These are phyloP conservation scores for Argya squamiceps DNA, from an alignment of 2,797 vertebrate genomes.

Conservation along the genomic window DNA sequence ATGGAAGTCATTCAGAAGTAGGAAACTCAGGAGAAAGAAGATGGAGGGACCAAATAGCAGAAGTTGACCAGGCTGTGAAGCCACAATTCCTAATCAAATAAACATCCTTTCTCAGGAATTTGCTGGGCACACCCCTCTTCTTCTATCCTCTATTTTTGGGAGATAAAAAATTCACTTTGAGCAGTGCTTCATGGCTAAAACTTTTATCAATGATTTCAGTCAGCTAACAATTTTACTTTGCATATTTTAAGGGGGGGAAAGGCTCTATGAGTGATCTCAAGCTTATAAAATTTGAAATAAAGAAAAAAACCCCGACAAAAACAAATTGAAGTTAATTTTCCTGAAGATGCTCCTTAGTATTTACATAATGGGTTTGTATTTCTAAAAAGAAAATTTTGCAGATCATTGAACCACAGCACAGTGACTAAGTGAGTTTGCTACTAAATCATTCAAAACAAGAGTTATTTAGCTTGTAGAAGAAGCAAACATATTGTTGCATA, in stretches of 20 bases:
- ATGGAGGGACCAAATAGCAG: not conserved
- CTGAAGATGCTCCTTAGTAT: conserved; percentile 42
- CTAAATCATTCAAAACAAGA: conserved; percentile 69
- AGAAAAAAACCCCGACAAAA: not conserved
- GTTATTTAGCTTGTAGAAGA: conserved; percentile 51
- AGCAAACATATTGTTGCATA: conserved; percentile 44
- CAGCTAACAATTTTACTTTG: conserved; percentile 11
- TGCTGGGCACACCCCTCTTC: not conserved
- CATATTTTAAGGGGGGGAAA: not conserved
- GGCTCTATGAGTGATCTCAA: not conserved
- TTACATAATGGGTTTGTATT: conserved; percentile 65
- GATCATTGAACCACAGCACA: conserved; percentile 51
- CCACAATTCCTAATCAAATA: not conserved
- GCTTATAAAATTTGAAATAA: conserved; percentile 12
- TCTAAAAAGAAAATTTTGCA: conserved; percentile 69
- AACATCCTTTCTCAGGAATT: not conserved
- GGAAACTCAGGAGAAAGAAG: not conserved
- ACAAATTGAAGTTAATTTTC: conserved; percentile 49
- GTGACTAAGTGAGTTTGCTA: conserved; percentile 48
- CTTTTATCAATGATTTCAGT: not conserved
- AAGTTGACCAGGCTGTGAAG: not conserved
- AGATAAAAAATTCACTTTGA: not conserved
- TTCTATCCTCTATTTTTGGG: not conserved
- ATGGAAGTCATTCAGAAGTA: not conserved
- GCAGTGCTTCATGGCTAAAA: not conserved